Conservation (phyloP, 2,888 invertebrate genomes). For the Orthosia gothica region DNA sequence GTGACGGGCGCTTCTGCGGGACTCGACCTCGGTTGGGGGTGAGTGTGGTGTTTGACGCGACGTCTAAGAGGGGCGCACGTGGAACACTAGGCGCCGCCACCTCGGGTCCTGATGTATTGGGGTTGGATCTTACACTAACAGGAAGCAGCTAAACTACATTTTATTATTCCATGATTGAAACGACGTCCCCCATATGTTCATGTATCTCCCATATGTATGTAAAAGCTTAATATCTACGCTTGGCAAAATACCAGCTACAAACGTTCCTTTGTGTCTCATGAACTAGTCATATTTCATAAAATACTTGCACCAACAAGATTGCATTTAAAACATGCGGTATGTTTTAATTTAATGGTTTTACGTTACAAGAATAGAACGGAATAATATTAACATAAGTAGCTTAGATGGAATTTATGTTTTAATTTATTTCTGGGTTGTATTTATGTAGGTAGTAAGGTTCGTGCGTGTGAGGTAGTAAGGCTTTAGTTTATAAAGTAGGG, state of each 20-base stretch:
- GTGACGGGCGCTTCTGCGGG: no score
- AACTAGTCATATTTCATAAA: slow-evolving; percentile 21
- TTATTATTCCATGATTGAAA: no score
- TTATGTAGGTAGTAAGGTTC: background rate
- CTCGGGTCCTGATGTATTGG: no score
- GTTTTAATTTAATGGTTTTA: slow-evolving; percentile 40
- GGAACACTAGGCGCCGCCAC: no score
- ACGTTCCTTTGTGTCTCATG: slow-evolving; percentile 9
- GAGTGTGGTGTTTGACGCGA: no score
- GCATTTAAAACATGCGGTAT: slow-evolving; percentile 42
- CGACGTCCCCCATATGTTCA: no score
- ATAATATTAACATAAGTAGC: slow-evolving; percentile 51
- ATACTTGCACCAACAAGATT: slow-evolving; percentile 23
- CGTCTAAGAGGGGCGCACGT: no score
- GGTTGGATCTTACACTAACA: no score
- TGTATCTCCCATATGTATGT: no score
- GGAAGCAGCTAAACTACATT: no score
- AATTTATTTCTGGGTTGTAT: slow-evolving; percentile 14
- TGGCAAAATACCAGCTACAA: background rate
- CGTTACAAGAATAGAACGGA: slow-evolving; percentile 21
- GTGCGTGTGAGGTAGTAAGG: background rate
- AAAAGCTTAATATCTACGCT: background rate
- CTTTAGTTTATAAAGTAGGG: slow-evolving; percentile 7
- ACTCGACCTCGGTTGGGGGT: no score
- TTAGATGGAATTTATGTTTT: slow-evolving; percentile 22